Evolutionary conservation across 2,888 invertebrate genomes (phyloP).

Genomic region (Limenitis camilla): DNA sequence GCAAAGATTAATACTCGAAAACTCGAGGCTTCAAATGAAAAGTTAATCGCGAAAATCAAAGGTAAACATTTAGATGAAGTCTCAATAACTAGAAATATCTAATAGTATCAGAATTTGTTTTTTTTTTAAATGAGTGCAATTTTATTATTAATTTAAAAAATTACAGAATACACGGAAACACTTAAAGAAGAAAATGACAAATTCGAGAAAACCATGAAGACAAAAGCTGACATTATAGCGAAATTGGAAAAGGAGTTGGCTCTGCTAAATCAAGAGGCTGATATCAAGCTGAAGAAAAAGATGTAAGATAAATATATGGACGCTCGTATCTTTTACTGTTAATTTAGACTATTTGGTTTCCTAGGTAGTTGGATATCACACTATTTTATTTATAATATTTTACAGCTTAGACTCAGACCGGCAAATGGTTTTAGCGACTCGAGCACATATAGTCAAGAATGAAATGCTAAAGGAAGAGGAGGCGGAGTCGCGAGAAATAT

Average conservation of each 20-base stretch:
- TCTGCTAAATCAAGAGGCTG: conserved; percentile 31
- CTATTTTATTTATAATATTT: too few species aligned
- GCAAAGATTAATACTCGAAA: conserved; percentile 56
- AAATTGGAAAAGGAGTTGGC: conserved; percentile 38
- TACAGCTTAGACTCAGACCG: conserved; percentile 64
- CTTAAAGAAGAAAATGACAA: conserved; percentile 37
- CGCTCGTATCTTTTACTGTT: too few species aligned
- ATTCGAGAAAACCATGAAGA: conserved; percentile 35
- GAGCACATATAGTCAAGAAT: conserved; percentile 59
- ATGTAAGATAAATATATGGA: conserved; percentile 36
- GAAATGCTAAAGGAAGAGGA: conserved; percentile 70
- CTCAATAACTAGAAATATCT: background rate
- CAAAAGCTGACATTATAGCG: conserved; percentile 37
- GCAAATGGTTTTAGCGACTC: conserved; percentile 67
- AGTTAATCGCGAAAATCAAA: conserved; percentile 48
- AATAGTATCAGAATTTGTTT: too few species aligned
- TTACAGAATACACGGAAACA: conserved; percentile 34
- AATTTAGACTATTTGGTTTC: too few species aligned
- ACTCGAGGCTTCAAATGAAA: conserved; percentile 56
- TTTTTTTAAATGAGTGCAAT: too few species aligned
- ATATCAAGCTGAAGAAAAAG: conserved; percentile 42
- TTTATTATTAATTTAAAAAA: background rate
- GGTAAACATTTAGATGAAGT: conserved; percentile 33
- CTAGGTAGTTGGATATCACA: too few species aligned
- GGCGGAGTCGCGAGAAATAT: conserved; percentile 50